These are phyloP conservation scores for Pristionchus exspectatus DNA, from an alignment of 2,888 invertebrate species.

Conservation along the genomic window DNA sequence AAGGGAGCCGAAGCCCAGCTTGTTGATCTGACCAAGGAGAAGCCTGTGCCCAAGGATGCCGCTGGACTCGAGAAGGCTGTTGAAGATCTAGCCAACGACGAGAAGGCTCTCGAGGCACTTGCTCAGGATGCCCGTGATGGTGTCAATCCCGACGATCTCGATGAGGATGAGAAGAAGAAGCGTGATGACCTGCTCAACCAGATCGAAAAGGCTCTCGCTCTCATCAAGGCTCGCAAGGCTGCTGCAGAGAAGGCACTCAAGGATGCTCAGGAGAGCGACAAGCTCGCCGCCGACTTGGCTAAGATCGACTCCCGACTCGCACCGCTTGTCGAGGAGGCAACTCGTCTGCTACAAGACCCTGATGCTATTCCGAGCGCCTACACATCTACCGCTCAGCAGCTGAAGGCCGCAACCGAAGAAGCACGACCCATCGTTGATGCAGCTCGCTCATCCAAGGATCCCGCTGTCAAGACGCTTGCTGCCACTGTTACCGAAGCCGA, in stretches of 20 bases:
- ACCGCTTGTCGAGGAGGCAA: conserved; percentile 62
- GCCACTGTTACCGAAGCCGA: conserved; percentile 47
- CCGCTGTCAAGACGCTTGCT: conserved; percentile 37
- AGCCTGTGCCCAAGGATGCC: conserved; percentile 28
- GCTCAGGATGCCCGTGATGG: conserved; percentile 47
- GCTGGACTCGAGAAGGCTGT: conserved; percentile 56
- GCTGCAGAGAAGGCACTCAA: conserved; percentile 61
- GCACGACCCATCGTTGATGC: not conserved
- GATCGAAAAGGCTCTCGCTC: conserved; percentile 59
- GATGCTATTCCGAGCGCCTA: conserved; percentile 60
- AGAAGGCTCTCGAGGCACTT: conserved; percentile 41
- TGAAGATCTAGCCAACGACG: conserved; percentile 44
- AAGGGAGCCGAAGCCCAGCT: conserved; percentile 65
- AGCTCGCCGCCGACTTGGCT: conserved; percentile 59
- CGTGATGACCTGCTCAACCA: conserved; percentile 63
- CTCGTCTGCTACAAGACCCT: conserved; percentile 60
- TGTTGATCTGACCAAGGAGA: conserved; percentile 54
- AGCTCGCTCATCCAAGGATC: not conserved
- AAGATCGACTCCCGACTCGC: conserved; percentile 60
- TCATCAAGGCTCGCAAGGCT: conserved; percentile 40
- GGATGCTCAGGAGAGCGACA: conserved; percentile 60
- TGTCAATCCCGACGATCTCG: conserved; percentile 59
- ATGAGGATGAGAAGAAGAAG: conserved; percentile 62
- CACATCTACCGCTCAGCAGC: conserved; percentile 59
- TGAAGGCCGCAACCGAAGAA: conserved; percentile 43